Evolutionary conservation across 2,113 vertebrate species (phyloP).

Genomic region (Amphiprion percula): DNA sequence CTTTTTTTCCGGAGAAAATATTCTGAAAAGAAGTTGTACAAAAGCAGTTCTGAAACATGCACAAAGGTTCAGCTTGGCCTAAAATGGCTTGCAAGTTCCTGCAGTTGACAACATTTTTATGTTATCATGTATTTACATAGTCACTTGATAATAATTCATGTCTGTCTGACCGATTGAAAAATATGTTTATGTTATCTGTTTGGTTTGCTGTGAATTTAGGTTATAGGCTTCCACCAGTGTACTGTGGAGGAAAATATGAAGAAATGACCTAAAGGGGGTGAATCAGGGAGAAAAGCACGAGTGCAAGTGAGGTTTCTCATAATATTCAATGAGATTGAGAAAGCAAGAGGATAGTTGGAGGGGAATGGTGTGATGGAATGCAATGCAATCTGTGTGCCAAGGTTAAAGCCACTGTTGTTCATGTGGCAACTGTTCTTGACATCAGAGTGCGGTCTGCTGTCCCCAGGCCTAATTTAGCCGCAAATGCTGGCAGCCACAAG

Average conservation of each 20-base stretch:
- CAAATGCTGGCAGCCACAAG: slow-evolving; percentile 39
- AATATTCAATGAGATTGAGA: slow-evolving; percentile 14
- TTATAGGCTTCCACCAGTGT: background rate
- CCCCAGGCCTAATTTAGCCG: slow-evolving; percentile 68
- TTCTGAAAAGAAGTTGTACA: too few species aligned
- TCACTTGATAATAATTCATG: too few species aligned
- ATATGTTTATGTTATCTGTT: background rate
- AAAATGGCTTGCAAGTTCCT: too few species aligned
- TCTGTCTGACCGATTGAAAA: background rate
- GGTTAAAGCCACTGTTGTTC: slow-evolving; percentile 77
- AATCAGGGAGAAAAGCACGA: background rate
- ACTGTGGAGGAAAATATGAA: background rate
- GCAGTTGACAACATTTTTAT: too few species aligned
- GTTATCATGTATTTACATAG: too few species aligned
- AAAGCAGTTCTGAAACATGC: too few species aligned
- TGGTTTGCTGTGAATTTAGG: too few species aligned
- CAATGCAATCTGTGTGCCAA: slow-evolving; percentile 66
- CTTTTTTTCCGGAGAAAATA: too few species aligned
- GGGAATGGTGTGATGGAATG: slow-evolving; percentile 48
- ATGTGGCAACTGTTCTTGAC: slow-evolving; percentile 76
- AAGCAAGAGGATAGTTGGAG: slow-evolving; percentile 1
- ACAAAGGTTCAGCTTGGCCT: too few species aligned
- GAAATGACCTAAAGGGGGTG: background rate
- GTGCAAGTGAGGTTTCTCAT: slow-evolving; percentile 8
- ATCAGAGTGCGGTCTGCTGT: slow-evolving; percentile 62